Evolutionary conservation across 2,797 vertebrate species (phyloP).

Genomic region (Mallotus villosus): DNA sequence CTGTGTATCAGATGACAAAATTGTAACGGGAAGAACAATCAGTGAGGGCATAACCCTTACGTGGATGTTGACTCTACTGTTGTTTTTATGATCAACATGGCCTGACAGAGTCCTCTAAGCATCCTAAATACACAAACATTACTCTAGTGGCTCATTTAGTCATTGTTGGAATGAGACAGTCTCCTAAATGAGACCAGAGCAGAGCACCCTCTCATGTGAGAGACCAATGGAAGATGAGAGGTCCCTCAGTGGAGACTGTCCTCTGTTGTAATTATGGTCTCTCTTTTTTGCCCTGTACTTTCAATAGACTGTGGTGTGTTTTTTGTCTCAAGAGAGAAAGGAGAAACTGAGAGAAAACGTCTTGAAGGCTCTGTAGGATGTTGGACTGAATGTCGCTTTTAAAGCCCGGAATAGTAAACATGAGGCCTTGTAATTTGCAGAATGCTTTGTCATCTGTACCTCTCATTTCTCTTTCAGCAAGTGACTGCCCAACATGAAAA

Average conservation of each 20-base stretch:
- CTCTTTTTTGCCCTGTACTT: conserved; percentile 62
- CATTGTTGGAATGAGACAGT: conserved; percentile 52
- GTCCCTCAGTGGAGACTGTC: conserved; percentile 49
- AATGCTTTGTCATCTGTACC: conserved; percentile 71
- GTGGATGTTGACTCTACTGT: conserved; percentile 13
- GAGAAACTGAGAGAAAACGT: conserved; percentile 32
- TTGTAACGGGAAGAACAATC: background rate
- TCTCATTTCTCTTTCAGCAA: conserved; percentile 63
- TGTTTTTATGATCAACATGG: conserved; percentile 34
- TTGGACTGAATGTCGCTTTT: conserved; percentile 57
- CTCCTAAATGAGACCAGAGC: conserved; percentile 57
- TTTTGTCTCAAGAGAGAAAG: conserved; percentile 22
- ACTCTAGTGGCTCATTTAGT: conserved; percentile 46
- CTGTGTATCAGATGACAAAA: conserved; percentile 13
- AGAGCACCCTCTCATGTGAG: conserved; percentile 53
- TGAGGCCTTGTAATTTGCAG: conserved; percentile 74
- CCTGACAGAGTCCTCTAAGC: conserved; percentile 22
- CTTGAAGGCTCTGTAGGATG: conserved; percentile 38
- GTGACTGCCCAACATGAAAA: conserved; percentile 42
- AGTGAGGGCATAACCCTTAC: background rate
- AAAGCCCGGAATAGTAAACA: conserved; percentile 73
- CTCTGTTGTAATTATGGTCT: conserved; percentile 67
- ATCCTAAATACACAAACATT: conserved; percentile 29
- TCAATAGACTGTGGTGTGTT: conserved; percentile 60
- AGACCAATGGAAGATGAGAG: conserved; percentile 68